Evolutionary conservation across 2,888 invertebrate genomes (phyloP), one percentile per base, ranked within the genome.

Genomic region (Prosopocoilus inquinatus): DNA sequence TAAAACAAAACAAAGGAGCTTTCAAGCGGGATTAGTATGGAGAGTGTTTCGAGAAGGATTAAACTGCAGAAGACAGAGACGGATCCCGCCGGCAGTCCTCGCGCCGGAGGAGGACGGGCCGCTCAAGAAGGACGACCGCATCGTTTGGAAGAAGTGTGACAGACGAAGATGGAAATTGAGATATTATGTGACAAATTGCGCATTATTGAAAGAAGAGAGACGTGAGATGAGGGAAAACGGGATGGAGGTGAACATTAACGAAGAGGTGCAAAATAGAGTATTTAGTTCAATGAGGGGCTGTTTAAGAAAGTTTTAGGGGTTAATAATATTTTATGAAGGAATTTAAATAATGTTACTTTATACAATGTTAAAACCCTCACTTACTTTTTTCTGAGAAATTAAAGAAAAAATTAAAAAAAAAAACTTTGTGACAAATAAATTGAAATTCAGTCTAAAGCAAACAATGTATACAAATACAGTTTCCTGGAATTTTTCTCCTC

Each of bases 151-250:
- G 35, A 44, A 55, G 55, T 9, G 38, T 33, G 55, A 55, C 43
- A 39, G n/a, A 54, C 35, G 38, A 54, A 44, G 47, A 53, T 12
- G 54, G 52, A 51, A 49, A 48, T 51, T 52, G 63, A 63, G 69
- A 73, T 73, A 73, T 72, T 73, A 72, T 74, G 74, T 74, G 74
- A 75, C 75, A 75, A 75, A 75, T 75, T 74, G 72, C 71, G 68
- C 71, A 72, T 74, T 74, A 75, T 74, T 72, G 74, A 70, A 70
- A 72, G 69, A 71, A 70, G 67, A 66, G 66, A 66, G 64, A 63
- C 64, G 53, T 48, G 57, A 59, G 54, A 46, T 48, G 12, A 20
- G 47, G 45, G 39, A 33, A 46, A 53, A 39, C 51, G 36, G 46
- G 59, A 60, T 45, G 59, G 59, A 51, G 48, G 53, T 52, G 53